Base-by-base conservation (phyloP, 2,888 invertebrate species). In the Patella caerulea region DNA sequence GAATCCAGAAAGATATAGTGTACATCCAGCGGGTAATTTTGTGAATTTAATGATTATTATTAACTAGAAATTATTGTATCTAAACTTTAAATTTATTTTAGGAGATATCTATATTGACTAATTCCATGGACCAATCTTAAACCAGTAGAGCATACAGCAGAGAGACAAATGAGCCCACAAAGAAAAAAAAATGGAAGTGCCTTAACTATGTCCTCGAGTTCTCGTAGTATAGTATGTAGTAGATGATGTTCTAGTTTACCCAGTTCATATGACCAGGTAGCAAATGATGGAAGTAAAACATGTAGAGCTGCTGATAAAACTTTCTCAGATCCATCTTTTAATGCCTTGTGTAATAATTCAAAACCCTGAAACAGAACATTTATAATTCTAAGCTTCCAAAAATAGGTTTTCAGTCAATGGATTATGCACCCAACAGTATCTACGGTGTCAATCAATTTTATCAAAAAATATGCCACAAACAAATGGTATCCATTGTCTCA, bases 251-350 rank as follows among this genome's bases (percentile, higher is more conserved):
- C 89, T 45, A 95, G 88, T 73, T 93, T 92, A 75, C 92, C 93
- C 80, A 93, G 88, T 75, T 93, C 92, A 56, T 88, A 90, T 3
- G 94, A 93, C 95, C 95, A 95, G 86, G 94, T 93, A 0, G 94
- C 94, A 79, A 95, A 90, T 55, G 94, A 93, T 2, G 95, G 95
- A 82, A 95, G 92, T 74, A 95, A 92, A 71, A 94, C 90, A 78
- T 93, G 92, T 52, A 92, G 92, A 19, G 94, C 93, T 59, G 93
- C 91, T 75, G 92, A 92, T 15, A 94, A 92, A 9, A 95, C 94
- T 79, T 91, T 91, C 79, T 93, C 91, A 73, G 94, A 93, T 2
- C 92, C 84, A 86, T 95, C 95, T 77, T 93, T 92, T 71, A 95
- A 90, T n/a, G 94, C 93, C 19, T 92, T 93, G 78, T 94, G 90